Evolutionary conservation across 1,140 invertebrate genomes (phyloP).

Genomic region (Drosophila rufa): DNA sequence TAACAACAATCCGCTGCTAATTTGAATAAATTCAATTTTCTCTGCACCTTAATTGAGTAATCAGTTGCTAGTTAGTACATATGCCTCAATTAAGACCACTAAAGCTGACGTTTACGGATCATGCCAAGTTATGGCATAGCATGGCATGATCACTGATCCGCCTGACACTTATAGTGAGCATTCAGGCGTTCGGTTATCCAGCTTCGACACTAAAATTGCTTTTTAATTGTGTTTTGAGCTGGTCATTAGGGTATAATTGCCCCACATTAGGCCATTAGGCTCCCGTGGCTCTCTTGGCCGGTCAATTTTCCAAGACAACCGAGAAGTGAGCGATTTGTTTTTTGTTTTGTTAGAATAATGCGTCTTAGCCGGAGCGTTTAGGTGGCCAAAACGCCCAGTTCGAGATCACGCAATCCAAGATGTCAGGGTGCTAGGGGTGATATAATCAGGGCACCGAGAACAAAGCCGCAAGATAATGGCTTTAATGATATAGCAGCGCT

Average conservation of each 20-base stretch:
- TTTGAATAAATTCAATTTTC: slow-evolving; percentile 8
- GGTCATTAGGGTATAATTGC: slow-evolving; percentile 61
- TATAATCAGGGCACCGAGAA: slow-evolving; percentile 45
- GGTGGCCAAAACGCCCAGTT: slow-evolving; percentile 4
- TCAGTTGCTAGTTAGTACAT: slow-evolving; percentile 10
- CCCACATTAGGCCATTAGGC: slow-evolving; percentile 16
- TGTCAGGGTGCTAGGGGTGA: slow-evolving; percentile 22
- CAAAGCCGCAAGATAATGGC: slow-evolving; percentile 13
- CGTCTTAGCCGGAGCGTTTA: slow-evolving; percentile 11
- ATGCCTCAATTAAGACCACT: slow-evolving; percentile 9
- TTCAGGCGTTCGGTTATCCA: slow-evolving; percentile 33
- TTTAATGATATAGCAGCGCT: slow-evolving; percentile 30
- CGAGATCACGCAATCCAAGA: slow-evolving; percentile 36
- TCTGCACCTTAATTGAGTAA: slow-evolving; percentile 9
- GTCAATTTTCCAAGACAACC: slow-evolving; percentile 35
- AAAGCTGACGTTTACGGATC: slow-evolving; percentile 13
- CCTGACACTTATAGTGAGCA: slow-evolving; percentile 51
- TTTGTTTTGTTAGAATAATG: slow-evolving; percentile 11
- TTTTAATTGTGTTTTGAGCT: slow-evolving; percentile 67
- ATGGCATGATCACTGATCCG: slow-evolving; percentile 29
- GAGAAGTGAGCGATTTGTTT: slow-evolving; percentile 10
- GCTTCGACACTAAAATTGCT: slow-evolving; percentile 54
- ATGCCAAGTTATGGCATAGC: not conserved
- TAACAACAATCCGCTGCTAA: not conserved
- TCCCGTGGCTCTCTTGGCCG: slow-evolving; percentile 3